Evolutionary conservation across 2,113 vertebrate species (phyloP).

Genomic region (Corythornis madagascariensis): DNA sequence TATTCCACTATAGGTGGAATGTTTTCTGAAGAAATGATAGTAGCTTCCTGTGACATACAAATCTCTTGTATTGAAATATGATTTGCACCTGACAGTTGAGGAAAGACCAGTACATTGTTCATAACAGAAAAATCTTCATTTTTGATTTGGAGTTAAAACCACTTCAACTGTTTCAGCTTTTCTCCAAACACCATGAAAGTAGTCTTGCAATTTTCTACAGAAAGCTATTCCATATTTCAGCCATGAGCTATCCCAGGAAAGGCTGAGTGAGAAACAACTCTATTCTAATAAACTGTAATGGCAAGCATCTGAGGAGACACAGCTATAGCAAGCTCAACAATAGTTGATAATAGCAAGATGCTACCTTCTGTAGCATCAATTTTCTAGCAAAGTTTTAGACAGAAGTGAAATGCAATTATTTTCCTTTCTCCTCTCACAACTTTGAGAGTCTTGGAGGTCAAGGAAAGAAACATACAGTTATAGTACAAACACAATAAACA

Average conservation of each 20-base stretch:
- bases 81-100: background rate
- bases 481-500: background rate
- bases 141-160: background rate
- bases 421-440: background rate
- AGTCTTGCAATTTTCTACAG: background rate
- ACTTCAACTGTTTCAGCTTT: background rate
- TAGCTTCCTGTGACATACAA: background rate
- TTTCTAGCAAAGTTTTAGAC: background rate
- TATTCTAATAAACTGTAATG: background rate
- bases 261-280: background rate
- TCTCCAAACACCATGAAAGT: background rate
- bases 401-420: background rate
- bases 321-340: background rate
- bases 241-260: background rate
- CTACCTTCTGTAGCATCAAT: background rate
- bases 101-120: background rate
- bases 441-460: background rate
- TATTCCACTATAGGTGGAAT: background rate
- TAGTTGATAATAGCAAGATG: no score
- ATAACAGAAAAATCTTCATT: background rate
- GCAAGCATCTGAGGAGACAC: background rate
- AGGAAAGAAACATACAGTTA: background rate
- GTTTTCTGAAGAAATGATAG: background rate
- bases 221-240: background rate
- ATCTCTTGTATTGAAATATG: background rate